These are phyloP conservation scores for Palloptera scutellata DNA, from an alignment of 2,888 invertebrate genomes.

Conservation along the genomic window DNA sequence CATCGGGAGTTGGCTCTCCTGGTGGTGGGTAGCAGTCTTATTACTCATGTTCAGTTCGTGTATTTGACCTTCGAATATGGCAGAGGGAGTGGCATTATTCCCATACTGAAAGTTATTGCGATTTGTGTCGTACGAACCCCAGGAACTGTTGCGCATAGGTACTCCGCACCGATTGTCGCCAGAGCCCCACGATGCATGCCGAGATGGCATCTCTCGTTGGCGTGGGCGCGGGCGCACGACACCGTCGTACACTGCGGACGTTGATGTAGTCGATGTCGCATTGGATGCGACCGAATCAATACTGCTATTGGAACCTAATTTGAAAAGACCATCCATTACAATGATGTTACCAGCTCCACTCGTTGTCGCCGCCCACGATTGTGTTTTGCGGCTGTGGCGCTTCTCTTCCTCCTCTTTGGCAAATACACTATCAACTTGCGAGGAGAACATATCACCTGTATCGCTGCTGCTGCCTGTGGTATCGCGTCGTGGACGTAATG, in stretches of 20 bases:
- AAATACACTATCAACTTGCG: constrained; percentile 75
- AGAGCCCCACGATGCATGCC: constrained; percentile 86
- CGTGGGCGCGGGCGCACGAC: constrained; percentile 70
- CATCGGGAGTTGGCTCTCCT: constrained; percentile 31
- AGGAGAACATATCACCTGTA: constrained; percentile 71
- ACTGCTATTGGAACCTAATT: constrained; percentile 47
- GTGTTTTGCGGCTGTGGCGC: constrained; percentile 56
- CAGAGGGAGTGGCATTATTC: constrained; percentile 43
- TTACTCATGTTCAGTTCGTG: constrained; percentile 56
- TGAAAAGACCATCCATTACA: constrained; percentile 36
- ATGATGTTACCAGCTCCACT: constrained; percentile 42
- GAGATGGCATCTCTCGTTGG: constrained; percentile 71
- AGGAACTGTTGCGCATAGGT: constrained; percentile 75
- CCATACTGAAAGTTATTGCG: constrained; percentile 53
- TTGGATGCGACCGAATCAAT: constrained; percentile 50
- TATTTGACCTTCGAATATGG: constrained; percentile 62
- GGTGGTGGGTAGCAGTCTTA: constrained; percentile 47
- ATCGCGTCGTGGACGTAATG: constrained; percentile 43
- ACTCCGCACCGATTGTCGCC: constrained; percentile 70
- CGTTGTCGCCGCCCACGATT: constrained; percentile 60
- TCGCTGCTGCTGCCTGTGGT: constrained; percentile 52
- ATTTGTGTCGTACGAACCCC: constrained; percentile 74
- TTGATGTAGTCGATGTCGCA: constrained; percentile 63
- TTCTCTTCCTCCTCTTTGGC: constrained; percentile 70
- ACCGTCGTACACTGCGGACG: constrained; percentile 73